A percentile compares a stretch with the other conserved stretches of the same genome.
Evolutionary conservation across 1,140 invertebrate species (phyloP).

Genomic region (Steinernema khuongi): DNA sequence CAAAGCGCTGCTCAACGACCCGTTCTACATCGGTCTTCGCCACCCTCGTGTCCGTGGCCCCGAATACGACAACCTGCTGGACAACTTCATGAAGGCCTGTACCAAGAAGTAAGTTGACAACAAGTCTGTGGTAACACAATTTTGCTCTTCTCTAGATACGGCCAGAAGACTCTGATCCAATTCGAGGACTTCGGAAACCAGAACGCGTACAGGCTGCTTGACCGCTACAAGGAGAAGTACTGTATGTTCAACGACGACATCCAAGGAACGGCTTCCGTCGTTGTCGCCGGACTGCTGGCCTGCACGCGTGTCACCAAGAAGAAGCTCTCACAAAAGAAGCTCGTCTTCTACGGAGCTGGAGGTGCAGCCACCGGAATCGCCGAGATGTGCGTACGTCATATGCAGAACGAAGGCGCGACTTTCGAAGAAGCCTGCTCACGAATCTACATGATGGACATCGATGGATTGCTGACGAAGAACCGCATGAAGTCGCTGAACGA

Average conservation of each 20-base stretch:
- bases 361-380: constrained; percentile 69
- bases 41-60: constrained; percentile 77
- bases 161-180: constrained; percentile 64
- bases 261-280: constrained; percentile 86
- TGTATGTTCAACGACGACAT: constrained; percentile 96
- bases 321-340: constrained; percentile 73
- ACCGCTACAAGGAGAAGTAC: constrained; percentile 77
- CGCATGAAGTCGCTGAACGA: constrained; percentile 39
- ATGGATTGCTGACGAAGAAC: constrained; percentile 59
- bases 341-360: constrained; percentile 84
- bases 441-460: constrained; percentile 69
- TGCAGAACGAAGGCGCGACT: constrained; percentile 73
- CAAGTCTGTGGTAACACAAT: not conserved
- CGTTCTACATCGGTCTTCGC: constrained; percentile 84
- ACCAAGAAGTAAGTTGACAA: constrained; percentile 64
- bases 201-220: constrained; percentile 82
- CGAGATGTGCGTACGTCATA: constrained; percentile 75
- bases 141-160: constrained; percentile 51
- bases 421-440: constrained; percentile 71
- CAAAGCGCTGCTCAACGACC: constrained; percentile 80
- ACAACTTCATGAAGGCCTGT: constrained; percentile 94
- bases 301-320: constrained; percentile 73
- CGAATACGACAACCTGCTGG: constrained; percentile 87
- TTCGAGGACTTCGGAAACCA: constrained; percentile 92
- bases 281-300: constrained; percentile 79